phyloP scores from a whole-genome alignment of 2,113 vertebrate species.

The Ia io region DNA sequence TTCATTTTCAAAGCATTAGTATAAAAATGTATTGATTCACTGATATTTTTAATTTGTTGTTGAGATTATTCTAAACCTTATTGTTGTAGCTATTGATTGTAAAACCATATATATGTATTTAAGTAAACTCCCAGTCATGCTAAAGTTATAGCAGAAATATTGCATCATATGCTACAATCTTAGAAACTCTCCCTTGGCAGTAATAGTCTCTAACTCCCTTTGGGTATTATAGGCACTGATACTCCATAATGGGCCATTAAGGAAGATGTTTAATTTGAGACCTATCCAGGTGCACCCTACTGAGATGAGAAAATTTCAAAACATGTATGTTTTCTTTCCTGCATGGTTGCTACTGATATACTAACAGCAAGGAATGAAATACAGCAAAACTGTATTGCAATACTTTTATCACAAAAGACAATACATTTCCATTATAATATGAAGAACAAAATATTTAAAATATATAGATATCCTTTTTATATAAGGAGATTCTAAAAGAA shows the following conservation, averaged over 20 bases:
- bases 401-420: not conserved
- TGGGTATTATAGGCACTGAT: constrained; percentile 43
- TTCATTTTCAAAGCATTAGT: not conserved
- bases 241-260: constrained; percentile 36
- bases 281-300: not conserved
- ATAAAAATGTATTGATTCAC: not conserved
- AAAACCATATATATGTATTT: constrained; percentile 25
- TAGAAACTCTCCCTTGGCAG: not conserved
- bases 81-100: not conserved
- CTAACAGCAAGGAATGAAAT: constrained; percentile 7
- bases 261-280: constrained; percentile 68
- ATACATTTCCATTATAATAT: not conserved
- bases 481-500: not conserved
- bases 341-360: constrained; percentile 13
- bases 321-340: constrained; percentile 52
- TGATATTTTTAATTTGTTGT: not conserved
- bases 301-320: constrained; percentile 56
- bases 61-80: not conserved
- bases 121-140: not conserved
- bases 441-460: not conserved
- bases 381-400: not conserved
- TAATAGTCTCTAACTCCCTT: not conserved
- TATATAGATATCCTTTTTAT: not conserved
- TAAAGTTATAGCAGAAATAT: constrained; percentile 49
- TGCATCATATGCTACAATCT: constrained; percentile 45